Evolutionary conservation across 1,140 invertebrate genomes (phyloP), one percentile per base, ranked within the genome.

Genomic region (Saccostrea glomerata): DNA sequence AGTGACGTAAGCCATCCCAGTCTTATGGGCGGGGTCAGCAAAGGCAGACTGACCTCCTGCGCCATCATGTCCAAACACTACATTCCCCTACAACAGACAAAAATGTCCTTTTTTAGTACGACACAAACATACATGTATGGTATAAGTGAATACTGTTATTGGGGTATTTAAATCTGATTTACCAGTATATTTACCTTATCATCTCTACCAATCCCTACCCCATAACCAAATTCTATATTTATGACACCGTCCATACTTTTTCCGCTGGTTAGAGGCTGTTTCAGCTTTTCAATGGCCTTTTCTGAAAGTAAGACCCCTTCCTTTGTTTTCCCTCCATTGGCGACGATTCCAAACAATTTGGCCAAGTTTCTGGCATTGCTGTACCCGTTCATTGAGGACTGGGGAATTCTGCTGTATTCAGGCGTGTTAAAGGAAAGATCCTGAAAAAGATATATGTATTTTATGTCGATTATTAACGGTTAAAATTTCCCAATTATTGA

Each of bases 341-440:
- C 89, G 15, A 93, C 36, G 55, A 92, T 91, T 9, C 91, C 88
- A 54, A 84, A 91, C 0, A 95, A 77, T 73, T 92, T 92, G 13
- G 94, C 94, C 12, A 95, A 86, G 7, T 90, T 90, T 73, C 93
- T 88, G 4, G 93, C 93, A 70, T 92, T 95, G 17, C 94, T 94
- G 86, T 93, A 92, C 23, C 94, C 94, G 47, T 86, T 89, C 3
- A 85, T 54, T 2, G 92, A 92, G 1, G 89, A 88, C 40, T 90
- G 63, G 11, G 89, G 87, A 63, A 90, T 77, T 60, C 82, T 73
- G n/a, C 86, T 87, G 82, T 84, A 66, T 36, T 89, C 90, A 56
- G 90, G 90, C 15, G 90, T 87, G 84, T 89, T 90, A 15, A 89
- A 90, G 5, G 70, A 77, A 2, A 77, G 25, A 11, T 77, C 70